phyloP scores from a whole-genome alignment of 1,140 invertebrate genomes.

The Drosophila saltans region DNA sequence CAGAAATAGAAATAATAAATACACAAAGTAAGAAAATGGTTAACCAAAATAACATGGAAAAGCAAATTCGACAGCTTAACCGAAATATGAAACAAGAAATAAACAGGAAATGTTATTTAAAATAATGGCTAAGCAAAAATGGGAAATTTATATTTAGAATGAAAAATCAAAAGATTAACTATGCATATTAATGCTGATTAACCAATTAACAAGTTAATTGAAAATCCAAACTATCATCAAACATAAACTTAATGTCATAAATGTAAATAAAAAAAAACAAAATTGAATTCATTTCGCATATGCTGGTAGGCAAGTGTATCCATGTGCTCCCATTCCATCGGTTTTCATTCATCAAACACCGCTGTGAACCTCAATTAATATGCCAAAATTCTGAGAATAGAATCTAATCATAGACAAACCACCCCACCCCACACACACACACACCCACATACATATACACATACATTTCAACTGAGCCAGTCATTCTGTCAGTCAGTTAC shows the following conservation, averaged over 20 bases:
- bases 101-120: too few species aligned
- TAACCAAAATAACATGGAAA: too few species aligned
- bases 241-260: not conserved
- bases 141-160: too few species aligned
- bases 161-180: too few species aligned
- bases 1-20: too few species aligned
- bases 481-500: not conserved
- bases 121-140: too few species aligned
- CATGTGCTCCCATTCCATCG: not conserved
- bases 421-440: too few species aligned
- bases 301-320: not conserved
- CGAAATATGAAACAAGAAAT: too few species aligned
- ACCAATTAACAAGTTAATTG: not conserved
- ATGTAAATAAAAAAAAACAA: not conserved
- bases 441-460: not conserved
- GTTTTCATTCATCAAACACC: not conserved
- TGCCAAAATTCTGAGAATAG: conserved; percentile 33
- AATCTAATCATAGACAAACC: conserved; percentile 50
- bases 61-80: too few species aligned
- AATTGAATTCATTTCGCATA: not conserved
- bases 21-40: too few species aligned
- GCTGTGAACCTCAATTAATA: conserved; percentile 18
- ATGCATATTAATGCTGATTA: not conserved
- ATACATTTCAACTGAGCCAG: too few species aligned
- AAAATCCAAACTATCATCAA: not conserved